Percentiles rank a stretch among this genome's conserved stretches.
phyloP scores from a whole-genome alignment of 2,888 invertebrate genomes.

The Drosophila siamana region DNA sequence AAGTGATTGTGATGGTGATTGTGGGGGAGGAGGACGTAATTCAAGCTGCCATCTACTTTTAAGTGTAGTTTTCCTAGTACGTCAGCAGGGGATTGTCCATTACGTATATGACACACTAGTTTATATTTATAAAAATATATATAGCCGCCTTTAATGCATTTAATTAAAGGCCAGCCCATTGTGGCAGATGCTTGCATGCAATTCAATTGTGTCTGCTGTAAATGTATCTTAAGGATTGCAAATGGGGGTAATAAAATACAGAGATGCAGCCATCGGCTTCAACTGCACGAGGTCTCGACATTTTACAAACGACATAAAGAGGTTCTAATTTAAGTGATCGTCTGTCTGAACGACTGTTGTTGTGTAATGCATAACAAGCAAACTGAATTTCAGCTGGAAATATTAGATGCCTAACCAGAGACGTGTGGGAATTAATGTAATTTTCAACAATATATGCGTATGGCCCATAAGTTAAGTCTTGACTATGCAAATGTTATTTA shows the following conservation, averaged over 20 bases:
- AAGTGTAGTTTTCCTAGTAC: constrained; percentile 29
- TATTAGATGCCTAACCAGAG: background rate
- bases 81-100: constrained; percentile 34
- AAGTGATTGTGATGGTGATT: constrained; percentile 11
- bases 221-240: constrained; percentile 46
- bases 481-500: background rate
- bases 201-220: constrained; percentile 53
- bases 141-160: constrained; percentile 60
- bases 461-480: too few relatives aligned
- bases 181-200: constrained; percentile 33
- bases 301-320: constrained; percentile 1
- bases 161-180: constrained; percentile 62
- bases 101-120: constrained; percentile 17
- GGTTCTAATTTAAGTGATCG: background rate
- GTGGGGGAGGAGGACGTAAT: constrained; percentile 38
- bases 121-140: constrained; percentile 9
- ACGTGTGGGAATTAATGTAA: background rate
- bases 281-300: background rate
- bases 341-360: background rate
- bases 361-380: background rate
- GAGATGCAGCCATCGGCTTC: constrained; percentile 17
- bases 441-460: background rate
- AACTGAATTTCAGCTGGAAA: too few relatives aligned
- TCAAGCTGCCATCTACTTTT: constrained; percentile 28
- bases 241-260: constrained; percentile 32